Evolutionary conservation across 1,140 invertebrate genomes (phyloP), one percentile per base, ranked within the genome.

Genomic region (Chlorops oryzae): DNA sequence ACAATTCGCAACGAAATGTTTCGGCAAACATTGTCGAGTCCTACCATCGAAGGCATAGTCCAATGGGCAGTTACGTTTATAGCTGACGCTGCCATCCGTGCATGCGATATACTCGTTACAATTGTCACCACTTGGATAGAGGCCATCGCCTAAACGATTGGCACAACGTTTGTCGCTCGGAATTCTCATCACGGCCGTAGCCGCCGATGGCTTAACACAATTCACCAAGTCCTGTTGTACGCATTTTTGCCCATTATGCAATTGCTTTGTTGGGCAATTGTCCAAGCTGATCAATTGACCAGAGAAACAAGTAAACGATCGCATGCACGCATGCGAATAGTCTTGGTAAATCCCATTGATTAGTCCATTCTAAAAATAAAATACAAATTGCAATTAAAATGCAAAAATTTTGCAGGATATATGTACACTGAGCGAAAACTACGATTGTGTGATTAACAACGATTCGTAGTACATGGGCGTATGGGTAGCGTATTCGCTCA

Each of bases 301-400:
- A 22, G 63, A 63, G 23, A 59, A 55, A 47, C 73, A 74, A 7
- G 57, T 42, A 38, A 65, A 67, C 15, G 59, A 63, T 10, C 70
- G 55, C 20, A 56, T 50, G 54, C 73, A 74, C 9, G 55, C 54
- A 32, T 67, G 62, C 12, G 59, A 65, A 37, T 57, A 62, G 51
- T 72, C 70, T 10, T 62, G 57, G 39, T 73, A 68, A 12, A 55
- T 42, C 0, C 72, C 72, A 55, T 74, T 63, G 3, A 55, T 18
- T n/a, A n/a, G n/a, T n/a, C n/a, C n/a, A n/a, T n/a, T n/a, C n/a
- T n/a, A n/a, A n/a, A n/a, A n/a, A n/a, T n/a, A n/a, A n/a, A n/a
- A n/a, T n/a, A n/a, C n/a, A n/a, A n/a, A n/a, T n/a, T n/a, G n/a
- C n/a, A n/a, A n/a, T n/a, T n/a, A n/a, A n/a, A n/a, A n/a, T n/a